phyloP scores from a whole-genome alignment of 2,888 invertebrate genomes.

The Saturnia pavonia region DNA sequence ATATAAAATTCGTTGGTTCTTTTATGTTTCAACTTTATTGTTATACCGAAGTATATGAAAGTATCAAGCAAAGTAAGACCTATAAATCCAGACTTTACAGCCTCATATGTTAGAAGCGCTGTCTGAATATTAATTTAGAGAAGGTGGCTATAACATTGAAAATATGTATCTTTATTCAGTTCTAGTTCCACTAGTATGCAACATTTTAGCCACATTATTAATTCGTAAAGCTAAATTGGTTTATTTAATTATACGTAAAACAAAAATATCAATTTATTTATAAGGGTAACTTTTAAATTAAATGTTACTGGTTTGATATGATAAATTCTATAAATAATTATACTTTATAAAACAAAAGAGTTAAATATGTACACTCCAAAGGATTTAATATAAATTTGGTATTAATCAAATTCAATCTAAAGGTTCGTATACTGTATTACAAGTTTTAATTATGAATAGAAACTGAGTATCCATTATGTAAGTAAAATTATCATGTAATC shows the following conservation, averaged over 20 bases:
- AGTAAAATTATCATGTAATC: conserved; percentile 25
- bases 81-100: conserved; percentile 8
- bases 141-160: background rate
- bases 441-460: background rate
- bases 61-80: conserved; percentile 21
- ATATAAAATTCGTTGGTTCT: conserved; percentile 35
- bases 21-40: conserved; percentile 11
- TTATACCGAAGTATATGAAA: conserved; percentile 6
- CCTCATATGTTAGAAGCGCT: background rate
- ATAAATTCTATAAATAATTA: background rate
- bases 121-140: conserved; percentile 4
- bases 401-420: too few relatives aligned
- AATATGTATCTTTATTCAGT: background rate
- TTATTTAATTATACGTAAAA: background rate
- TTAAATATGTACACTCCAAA: background rate
- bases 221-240: background rate
- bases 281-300: background rate
- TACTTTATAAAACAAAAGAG: background rate
- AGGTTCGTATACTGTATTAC: background rate
- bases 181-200: background rate
- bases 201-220: background rate
- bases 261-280: background rate
- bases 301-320: too few relatives aligned
- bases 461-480: background rate
- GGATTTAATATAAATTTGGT: too few relatives aligned